These are phyloP conservation scores for Seladonia tumulorum DNA, from an alignment of 2,888 invertebrate genomes.

Conservation along the genomic window DNA sequence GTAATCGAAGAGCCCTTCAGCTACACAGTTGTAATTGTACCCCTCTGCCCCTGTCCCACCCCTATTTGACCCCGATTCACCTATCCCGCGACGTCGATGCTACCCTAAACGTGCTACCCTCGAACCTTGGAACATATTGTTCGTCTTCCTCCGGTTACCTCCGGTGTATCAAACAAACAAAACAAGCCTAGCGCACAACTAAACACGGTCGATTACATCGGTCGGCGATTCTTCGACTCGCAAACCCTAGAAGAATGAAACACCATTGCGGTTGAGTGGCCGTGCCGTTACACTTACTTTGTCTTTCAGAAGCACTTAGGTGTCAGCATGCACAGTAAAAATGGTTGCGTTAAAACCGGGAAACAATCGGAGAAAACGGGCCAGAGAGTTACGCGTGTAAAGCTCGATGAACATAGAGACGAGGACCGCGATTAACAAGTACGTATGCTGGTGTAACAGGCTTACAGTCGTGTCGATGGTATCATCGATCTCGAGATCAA, in stretches of 20 bases:
- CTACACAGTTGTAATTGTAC: slow-evolving; percentile 78
- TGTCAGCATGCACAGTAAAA: slow-evolving; percentile 67
- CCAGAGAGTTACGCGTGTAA: not conserved
- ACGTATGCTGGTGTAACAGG: slow-evolving; percentile 48
- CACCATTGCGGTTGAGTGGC: not conserved
- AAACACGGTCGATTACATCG: not conserved
- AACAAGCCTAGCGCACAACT: not conserved
- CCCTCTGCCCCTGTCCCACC: slow-evolving; percentile 26
- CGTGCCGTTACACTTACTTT: slow-evolving; percentile 64
- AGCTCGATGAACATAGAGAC: not conserved
- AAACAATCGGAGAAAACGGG: not conserved
- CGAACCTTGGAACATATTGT: not conserved
- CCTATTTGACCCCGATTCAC: slow-evolving; percentile 36
- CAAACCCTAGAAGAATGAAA: not conserved
- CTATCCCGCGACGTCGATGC: not conserved
- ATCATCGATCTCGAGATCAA: slow-evolving; percentile 94
- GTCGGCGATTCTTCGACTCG: not conserved
- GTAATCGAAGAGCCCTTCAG: slow-evolving; percentile 76
- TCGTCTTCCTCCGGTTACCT: not conserved
- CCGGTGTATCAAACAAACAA: not conserved
- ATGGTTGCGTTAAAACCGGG: slow-evolving; percentile 36
- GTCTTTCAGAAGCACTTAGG: slow-evolving; percentile 59
- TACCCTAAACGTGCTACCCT: not conserved
- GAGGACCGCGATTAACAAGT: not conserved
- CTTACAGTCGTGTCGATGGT: slow-evolving; percentile 90